These are phyloP conservation scores for Ichneumoninae sp. DNA, from an alignment of 2,888 invertebrate genomes.

Conservation along the genomic window DNA sequence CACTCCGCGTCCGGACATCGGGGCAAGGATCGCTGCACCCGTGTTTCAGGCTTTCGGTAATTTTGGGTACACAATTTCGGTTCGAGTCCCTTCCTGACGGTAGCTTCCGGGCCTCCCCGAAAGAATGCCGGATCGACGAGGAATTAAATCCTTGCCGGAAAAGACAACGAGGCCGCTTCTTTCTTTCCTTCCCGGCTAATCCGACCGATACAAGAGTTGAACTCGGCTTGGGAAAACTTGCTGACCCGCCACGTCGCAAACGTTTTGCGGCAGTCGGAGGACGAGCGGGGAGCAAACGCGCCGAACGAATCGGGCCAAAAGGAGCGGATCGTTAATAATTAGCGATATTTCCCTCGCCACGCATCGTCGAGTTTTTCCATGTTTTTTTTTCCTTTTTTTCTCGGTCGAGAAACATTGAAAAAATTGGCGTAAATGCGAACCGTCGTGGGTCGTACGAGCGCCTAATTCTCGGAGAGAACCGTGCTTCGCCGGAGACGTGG, in stretches of 20 bases:
- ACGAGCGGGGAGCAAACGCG: conserved; percentile 26
- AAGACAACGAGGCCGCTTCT: conserved; percentile 32
- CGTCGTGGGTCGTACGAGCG: not conserved
- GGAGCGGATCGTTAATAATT: conserved; percentile 74
- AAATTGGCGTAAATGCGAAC: conserved; percentile 13
- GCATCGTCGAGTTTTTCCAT: conserved; percentile 32
- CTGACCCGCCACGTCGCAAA: conserved; percentile 12
- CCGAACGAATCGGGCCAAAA: conserved; percentile 73
- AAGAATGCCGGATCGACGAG: conserved; percentile 59
- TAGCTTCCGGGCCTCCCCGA: conserved; percentile 51
- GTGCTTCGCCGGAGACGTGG: conserved; percentile 1
- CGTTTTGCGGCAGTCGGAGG: conserved; percentile 51
- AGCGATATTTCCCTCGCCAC: conserved; percentile 42
- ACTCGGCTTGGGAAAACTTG: conserved; percentile 49
- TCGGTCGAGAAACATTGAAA: not conserved
- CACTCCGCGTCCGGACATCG: not conserved
- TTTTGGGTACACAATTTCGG: conserved; percentile 30
- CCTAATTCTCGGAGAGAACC: not conserved
- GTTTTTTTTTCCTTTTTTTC: conserved; percentile 40
- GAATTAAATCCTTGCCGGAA: conserved; percentile 52
- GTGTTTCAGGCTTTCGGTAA: conserved; percentile 47
- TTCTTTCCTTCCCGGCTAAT: conserved; percentile 40
- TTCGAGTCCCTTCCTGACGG: conserved; percentile 19
- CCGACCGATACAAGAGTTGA: conserved; percentile 24
- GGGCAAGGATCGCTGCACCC: conserved; percentile 44